Percentiles rank a stretch among this genome's conserved stretches.
Evolutionary conservation across 2,113 vertebrate species (phyloP).

Genomic region (Callorhinus ursinus): DNA sequence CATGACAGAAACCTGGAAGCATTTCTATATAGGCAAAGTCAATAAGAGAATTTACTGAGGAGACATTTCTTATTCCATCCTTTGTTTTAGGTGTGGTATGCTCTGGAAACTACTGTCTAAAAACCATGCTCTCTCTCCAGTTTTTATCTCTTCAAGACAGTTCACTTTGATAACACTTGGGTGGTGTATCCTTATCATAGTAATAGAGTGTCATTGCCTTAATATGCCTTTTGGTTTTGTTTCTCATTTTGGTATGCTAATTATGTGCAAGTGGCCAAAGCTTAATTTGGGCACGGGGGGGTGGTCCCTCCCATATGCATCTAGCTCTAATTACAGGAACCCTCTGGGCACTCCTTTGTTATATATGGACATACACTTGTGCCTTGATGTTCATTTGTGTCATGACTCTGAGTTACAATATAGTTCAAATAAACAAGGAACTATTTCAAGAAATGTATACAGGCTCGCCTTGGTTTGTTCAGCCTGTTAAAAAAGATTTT

Average conservation of each 20-base stretch:
- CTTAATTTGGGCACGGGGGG: neutral
- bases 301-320: neutral
- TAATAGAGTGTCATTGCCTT: neutral
- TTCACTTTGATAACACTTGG: neutral
- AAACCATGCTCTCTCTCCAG: neutral
- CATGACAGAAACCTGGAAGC: neutral
- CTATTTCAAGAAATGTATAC: slow-evolving; percentile 8
- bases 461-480: neutral
- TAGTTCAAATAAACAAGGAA: neutral
- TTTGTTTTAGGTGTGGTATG: neutral
- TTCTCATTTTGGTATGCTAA: slow-evolving; percentile 1
- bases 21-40: neutral
- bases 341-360: neutral
- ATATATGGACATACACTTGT: slow-evolving; percentile 26
- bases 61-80: neutral
- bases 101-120: neutral
- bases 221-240: neutral
- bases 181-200: neutral
- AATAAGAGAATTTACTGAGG: neutral
- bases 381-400: neutral
- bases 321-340: neutral
- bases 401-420: neutral
- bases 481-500: neutral
- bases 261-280: neutral
- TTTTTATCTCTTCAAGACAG: neutral